Percentiles rank a stretch among this genome's conserved stretches.
Evolutionary conservation across 2,113 vertebrate genomes (phyloP).

Genomic region (Delphinus delphis): DNA sequence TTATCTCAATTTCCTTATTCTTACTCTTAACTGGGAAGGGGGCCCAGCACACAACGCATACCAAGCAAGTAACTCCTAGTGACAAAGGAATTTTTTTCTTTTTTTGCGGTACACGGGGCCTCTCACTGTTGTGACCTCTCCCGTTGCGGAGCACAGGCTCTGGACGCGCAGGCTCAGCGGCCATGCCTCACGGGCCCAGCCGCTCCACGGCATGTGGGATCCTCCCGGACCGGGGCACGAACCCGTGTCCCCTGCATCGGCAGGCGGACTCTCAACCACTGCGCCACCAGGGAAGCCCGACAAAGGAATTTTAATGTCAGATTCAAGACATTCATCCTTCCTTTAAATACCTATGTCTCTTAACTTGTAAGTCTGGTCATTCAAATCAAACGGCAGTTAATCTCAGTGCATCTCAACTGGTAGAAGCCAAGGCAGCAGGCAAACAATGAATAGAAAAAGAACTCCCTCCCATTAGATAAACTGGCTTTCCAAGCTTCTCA

Average conservation of each 20-base stretch:
- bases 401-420: not conserved
- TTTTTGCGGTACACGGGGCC: too few species aligned
- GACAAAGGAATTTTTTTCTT: constrained; percentile 7
- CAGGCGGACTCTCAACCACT: too few species aligned
- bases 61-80: constrained; percentile 10
- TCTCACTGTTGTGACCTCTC: too few species aligned
- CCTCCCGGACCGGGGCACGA: too few species aligned
- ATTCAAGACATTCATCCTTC: not conserved
- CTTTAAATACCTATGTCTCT: constrained; percentile 5
- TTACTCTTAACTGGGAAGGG: not conserved
- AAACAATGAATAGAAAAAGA: constrained; percentile 9
- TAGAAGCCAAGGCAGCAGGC: not conserved
- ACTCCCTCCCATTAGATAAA: not conserved
- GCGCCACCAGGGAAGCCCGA: not conserved
- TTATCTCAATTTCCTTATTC: constrained; percentile 24
- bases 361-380: not conserved
- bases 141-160: too few species aligned
- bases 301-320: constrained; percentile 34
- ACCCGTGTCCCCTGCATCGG: too few species aligned
- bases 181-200: too few species aligned
- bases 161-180: too few species aligned
- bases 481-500: not conserved
- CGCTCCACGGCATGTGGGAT: too few species aligned
- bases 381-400: not conserved
- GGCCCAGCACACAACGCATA: not conserved